phyloP scores from a whole-genome alignment of 2,888 invertebrate genomes.

The Selenia dentaria region DNA sequence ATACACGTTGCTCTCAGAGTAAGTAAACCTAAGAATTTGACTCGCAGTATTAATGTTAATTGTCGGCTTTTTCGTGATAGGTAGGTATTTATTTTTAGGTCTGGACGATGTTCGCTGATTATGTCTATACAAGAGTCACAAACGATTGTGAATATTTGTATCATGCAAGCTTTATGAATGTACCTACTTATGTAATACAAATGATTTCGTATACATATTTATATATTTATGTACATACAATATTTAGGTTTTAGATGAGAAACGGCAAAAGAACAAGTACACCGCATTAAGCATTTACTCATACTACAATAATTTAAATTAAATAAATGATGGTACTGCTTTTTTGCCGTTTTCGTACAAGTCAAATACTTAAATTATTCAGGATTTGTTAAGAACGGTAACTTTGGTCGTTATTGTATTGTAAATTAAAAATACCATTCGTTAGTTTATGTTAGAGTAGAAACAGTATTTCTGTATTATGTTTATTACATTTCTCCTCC shows the following conservation, averaged over 20 bases:
- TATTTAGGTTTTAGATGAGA: slow-evolving; percentile 57
- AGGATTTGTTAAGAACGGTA: slow-evolving; percentile 44
- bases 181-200: slow-evolving; percentile 64
- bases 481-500: slow-evolving; percentile 48
- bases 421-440: slow-evolving; percentile 59
- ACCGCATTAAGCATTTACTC: slow-evolving; percentile 57
- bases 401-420: slow-evolving; percentile 54
- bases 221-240: slow-evolving; percentile 48
- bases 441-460: slow-evolving; percentile 58
- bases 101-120: slow-evolving; percentile 47
- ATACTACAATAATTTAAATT: slow-evolving; percentile 42
- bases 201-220: slow-evolving; percentile 66
- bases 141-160: slow-evolving; percentile 54
- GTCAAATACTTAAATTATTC: slow-evolving; percentile 55
- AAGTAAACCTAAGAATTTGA: no score
- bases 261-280: slow-evolving; percentile 56
- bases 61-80: no score
- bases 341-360: slow-evolving; percentile 62
- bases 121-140: slow-evolving; percentile 35
- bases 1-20: no score
- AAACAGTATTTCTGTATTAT: slow-evolving; percentile 77
- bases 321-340: slow-evolving; percentile 45
- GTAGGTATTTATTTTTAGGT: no score
- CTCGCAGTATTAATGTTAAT: no score
- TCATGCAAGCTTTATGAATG: slow-evolving; percentile 71